Evolutionary conservation across 2,113 vertebrate genomes (phyloP).

Genomic region (Hydropotes inermis): DNA sequence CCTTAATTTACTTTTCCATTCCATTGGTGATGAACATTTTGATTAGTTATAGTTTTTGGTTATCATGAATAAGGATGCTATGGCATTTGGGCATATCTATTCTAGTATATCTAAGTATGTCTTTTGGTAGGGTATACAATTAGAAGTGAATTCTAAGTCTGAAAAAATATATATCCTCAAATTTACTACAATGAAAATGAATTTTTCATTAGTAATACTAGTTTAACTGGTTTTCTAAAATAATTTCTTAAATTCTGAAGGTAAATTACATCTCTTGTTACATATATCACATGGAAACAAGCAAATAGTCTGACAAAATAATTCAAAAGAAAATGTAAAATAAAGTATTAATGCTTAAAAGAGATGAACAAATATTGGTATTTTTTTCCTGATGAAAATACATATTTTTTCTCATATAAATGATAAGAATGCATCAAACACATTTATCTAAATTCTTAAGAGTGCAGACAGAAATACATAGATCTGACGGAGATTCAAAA

Average conservation of each 20-base stretch:
- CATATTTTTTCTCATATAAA: slow-evolving; percentile 6
- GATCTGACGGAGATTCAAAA: neutral
- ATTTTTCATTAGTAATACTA: neutral
- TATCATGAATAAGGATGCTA: slow-evolving; percentile 4
- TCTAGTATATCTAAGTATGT: neutral
- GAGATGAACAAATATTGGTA: neutral
- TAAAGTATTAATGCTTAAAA: neutral
- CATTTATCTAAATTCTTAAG: neutral
- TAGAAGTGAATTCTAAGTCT: neutral
- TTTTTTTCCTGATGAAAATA: neutral
- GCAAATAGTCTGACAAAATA: neutral
- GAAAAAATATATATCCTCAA: neutral
- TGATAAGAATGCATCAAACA: neutral
- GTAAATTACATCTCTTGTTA: neutral
- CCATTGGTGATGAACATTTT: neutral
- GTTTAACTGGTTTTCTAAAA: neutral
- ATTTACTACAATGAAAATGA: neutral
- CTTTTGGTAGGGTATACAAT: neutral
- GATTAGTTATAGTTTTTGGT: neutral
- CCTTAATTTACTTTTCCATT: neutral
- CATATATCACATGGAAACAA: neutral
- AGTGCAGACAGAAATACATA: neutral
- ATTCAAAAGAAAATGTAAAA: slow-evolving; percentile 23
- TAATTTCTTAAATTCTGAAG: neutral
- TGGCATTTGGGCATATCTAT: neutral